phyloP scores from a whole-genome alignment of 2,888 invertebrate species.

The Andrena camellia region DNA sequence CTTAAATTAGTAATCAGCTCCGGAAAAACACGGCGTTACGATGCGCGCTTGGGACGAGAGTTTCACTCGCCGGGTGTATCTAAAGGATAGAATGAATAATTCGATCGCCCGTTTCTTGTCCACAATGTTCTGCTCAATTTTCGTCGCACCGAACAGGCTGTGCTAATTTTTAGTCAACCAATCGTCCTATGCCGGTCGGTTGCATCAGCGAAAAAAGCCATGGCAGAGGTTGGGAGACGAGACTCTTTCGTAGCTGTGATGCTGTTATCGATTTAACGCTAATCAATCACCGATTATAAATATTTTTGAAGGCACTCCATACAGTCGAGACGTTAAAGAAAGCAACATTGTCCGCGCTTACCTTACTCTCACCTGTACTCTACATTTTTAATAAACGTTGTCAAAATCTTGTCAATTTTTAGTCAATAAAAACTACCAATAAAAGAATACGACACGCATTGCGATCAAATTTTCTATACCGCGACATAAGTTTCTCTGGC shows the following conservation, averaged over 20 bases:
- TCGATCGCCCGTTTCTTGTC: constrained; percentile 68
- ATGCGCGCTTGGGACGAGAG: constrained; percentile 39
- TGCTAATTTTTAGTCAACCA: constrained; percentile 69
- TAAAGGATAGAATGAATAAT: constrained; percentile 49
- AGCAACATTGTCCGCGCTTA: constrained; percentile 53
- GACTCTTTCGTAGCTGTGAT: constrained; percentile 76
- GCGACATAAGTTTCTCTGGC: constrained; percentile 50
- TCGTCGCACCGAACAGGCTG: constrained; percentile 74
- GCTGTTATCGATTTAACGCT: constrained; percentile 75
- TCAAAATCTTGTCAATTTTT: constrained; percentile 69
- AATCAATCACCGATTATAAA: constrained; percentile 62
- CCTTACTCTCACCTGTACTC: constrained; percentile 51
- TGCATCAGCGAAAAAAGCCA: constrained; percentile 63
- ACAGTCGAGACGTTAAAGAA: constrained; percentile 34
- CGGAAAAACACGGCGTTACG: constrained; percentile 27
- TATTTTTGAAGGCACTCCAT: constrained; percentile 71
- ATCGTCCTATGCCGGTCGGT: constrained; percentile 69
- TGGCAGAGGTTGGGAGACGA: constrained; percentile 68
- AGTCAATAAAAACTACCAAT: constrained; percentile 69
- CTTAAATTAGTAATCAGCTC: constrained; percentile 27
- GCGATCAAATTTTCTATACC: constrained; percentile 62
- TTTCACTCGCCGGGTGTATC: constrained; percentile 19
- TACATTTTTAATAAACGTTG: constrained; percentile 61
- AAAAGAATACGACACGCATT: constrained; percentile 35
- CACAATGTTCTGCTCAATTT: constrained; percentile 77